Conservation (phyloP, 2,797 vertebrate species). For the Emys orbicularis region DNA sequence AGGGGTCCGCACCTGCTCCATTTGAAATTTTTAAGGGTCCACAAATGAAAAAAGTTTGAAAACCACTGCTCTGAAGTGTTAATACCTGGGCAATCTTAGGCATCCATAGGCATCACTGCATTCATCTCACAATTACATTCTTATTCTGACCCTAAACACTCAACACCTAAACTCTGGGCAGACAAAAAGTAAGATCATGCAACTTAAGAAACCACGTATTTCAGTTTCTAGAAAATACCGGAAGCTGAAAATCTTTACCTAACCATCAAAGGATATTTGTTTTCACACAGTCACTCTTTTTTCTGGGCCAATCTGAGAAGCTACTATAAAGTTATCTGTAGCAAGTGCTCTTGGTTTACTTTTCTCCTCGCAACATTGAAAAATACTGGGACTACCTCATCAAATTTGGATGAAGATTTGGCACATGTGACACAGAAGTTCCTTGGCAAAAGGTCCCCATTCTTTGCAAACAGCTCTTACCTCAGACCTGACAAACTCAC, state of each 20-base stretch:
- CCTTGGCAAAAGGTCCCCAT: neutral
- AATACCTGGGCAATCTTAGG: neutral
- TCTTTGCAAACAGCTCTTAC: neutral
- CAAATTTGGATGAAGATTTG: neutral
- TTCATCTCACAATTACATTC: neutral
- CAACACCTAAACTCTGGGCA: neutral
- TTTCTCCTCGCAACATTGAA: neutral
- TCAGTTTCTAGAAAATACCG: slow-evolving; percentile 11
- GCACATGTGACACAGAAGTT: neutral
- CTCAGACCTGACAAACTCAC: neutral
- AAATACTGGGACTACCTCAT: neutral
- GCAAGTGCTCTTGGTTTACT: neutral
- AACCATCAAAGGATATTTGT: slow-evolving; percentile 1
- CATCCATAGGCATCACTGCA: neutral
- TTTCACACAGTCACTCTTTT: neutral
- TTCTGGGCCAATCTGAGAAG: neutral
- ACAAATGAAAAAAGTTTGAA: neutral
- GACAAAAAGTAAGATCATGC: neutral
- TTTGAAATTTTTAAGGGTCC: neutral
- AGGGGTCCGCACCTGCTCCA: neutral
- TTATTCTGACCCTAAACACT: neutral
- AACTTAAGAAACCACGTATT: neutral
- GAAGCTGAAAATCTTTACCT: neutral
- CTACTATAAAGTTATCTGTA: neutral
- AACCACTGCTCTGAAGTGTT: neutral